A percentile compares a stretch with the other conserved stretches of the same genome.
These are phyloP conservation scores for Phortica variegata DNA, from an alignment of 1,140 invertebrate species.

Conservation along the genomic window DNA sequence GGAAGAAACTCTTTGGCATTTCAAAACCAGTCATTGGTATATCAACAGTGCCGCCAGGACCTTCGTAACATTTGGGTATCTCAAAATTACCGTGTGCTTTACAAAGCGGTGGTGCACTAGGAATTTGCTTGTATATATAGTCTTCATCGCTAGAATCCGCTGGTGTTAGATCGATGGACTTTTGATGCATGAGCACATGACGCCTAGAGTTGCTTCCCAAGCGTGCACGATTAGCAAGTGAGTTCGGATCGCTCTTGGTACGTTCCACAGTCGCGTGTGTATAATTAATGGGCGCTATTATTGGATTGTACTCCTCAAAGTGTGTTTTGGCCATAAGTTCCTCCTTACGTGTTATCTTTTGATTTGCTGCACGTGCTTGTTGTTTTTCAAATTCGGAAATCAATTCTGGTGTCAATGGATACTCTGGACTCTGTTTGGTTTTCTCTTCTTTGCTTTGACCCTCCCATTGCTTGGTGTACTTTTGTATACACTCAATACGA, in stretches of 20 bases:
- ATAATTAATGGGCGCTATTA: constrained; percentile 53
- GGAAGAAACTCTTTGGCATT: constrained; percentile 63
- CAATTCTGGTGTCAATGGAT: constrained; percentile 58
- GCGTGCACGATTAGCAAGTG: constrained; percentile 67
- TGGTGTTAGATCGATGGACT: constrained; percentile 80
- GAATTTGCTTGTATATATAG: constrained; percentile 70
- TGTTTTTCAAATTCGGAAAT: constrained; percentile 65
- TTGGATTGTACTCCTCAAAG: constrained; percentile 65
- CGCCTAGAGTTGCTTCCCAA: constrained; percentile 70
- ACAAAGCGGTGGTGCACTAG: constrained; percentile 69
- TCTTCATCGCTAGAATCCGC: constrained; percentile 80
- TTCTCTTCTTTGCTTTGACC: constrained; percentile 58
- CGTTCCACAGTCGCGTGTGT: constrained; percentile 73
- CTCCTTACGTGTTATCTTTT: constrained; percentile 63
- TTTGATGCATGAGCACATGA: constrained; percentile 80
- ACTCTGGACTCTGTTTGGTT: constrained; percentile 49
- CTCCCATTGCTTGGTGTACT: constrained; percentile 62
- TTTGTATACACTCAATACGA: constrained; percentile 67
- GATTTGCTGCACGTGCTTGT: constrained; percentile 52
- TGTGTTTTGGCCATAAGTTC: constrained; percentile 66
- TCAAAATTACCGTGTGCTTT: constrained; percentile 68
- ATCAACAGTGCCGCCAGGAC: constrained; percentile 45
- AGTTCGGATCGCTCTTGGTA: constrained; percentile 82
- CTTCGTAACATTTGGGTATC: constrained; percentile 61
- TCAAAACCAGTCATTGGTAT: constrained; percentile 61